Evolutionary conservation across 2,888 invertebrate genomes (phyloP), one percentile per base, ranked within the genome.

Genomic region (Diplolepis rosae): DNA sequence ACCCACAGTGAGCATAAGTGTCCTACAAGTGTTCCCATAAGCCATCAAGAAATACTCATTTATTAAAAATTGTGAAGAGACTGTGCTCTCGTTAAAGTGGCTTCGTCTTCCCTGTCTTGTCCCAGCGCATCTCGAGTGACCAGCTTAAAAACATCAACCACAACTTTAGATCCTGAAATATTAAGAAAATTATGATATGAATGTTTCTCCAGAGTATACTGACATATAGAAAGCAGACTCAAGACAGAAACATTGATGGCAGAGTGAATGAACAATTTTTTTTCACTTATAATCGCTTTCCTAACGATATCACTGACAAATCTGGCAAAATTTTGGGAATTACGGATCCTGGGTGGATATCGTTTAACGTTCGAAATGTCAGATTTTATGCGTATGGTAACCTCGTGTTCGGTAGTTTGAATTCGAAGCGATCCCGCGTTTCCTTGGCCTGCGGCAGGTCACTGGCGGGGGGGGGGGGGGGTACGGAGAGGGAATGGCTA

Each of bases 351-450:
- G 24, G 24, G 35, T n/a, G 39, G 35, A 35, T 35, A 39, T 61
- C 35, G 61, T 24, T 24, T 24, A 24, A 18, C 35, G 35, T 61
- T 69, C 71, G 79, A 79, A 82, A 84, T 85, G 88, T 87, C 87
- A 88, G 86, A 85, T 88, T 88, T 88, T 88, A 88, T 87, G 88
- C 88, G 87, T n/a, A n/a, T 88, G 88, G 84, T 87, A 87, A 88
- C 88, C 88, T 88, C 88, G 87, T 87, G 88, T 88, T 87, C 87
- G 85, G 88, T 87, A 85, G 87, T 88, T 88, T 88, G 87, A 88
- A 88, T 88, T 88, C 86, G 82, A 88, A 86, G 86, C 88, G 87
- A 88, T 88, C 88, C 88, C 88, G 88, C 88, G 87, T 88, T 88
- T 88, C 86, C 87, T 88, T 87, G 87, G 86, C 80, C 84, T 81